phyloP scores from a whole-genome alignment of 2,113 vertebrate genomes.

The Malurus melanocephalus region DNA sequence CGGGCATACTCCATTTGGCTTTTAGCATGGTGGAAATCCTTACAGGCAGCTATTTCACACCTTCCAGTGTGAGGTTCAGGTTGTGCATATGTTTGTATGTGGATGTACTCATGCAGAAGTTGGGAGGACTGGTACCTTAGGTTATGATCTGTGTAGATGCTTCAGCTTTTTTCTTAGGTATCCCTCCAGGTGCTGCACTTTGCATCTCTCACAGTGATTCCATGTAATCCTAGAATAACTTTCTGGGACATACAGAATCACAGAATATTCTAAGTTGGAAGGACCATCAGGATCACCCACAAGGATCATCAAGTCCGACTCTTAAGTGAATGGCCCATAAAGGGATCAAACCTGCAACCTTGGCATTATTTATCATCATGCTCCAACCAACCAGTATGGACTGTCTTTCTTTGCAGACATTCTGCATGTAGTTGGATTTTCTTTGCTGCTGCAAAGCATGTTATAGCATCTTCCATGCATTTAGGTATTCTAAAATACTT shows the following conservation, averaged over 20 bases:
- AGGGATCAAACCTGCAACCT: not conserved
- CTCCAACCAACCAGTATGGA: rapidly evolving
- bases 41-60: not conserved
- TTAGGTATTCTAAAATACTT: not conserved
- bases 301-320: not conserved
- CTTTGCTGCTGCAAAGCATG: not conserved
- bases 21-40: not conserved
- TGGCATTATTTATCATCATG: not conserved
- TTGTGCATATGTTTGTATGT: not conserved
- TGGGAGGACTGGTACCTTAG: not conserved
- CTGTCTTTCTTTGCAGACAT: not conserved
- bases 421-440: not conserved
- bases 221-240: not conserved
- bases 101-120: not conserved
- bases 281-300: no score
- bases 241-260: not conserved
- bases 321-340: not conserved
- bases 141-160: not conserved
- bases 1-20: not conserved
- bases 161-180: not conserved
- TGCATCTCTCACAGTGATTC: not conserved
- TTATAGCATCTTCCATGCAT: not conserved
- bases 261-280: not conserved
- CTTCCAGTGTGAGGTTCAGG: not conserved
- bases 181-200: not conserved